Conservation (phyloP, 2,113 vertebrate species). For the Trogon melanurus region DNA sequence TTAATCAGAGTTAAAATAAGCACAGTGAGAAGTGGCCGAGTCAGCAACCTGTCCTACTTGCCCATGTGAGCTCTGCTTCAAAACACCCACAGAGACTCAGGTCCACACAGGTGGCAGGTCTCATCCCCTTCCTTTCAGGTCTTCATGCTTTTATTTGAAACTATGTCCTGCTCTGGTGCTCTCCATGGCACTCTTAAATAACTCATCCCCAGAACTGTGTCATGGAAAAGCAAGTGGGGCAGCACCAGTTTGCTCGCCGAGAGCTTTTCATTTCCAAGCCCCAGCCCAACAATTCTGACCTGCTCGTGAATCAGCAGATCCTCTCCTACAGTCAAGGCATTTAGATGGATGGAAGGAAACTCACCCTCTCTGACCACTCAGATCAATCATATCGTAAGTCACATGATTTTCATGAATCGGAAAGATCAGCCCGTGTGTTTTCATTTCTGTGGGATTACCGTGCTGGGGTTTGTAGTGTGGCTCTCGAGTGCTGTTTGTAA, state of each 20-base stretch:
- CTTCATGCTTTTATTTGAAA: neutral
- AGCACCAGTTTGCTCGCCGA: fast-evolving
- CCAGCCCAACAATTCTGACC: neutral
- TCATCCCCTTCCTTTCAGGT: neutral
- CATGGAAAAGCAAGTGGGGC: neutral
- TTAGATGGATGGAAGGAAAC: neutral
- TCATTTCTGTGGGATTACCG: neutral
- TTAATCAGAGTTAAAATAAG: neutral
- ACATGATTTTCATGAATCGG: neutral
- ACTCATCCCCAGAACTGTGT: neutral
- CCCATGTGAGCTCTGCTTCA: neutral
- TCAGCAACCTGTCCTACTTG: neutral
- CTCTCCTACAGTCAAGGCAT: neutral
- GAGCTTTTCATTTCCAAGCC: neutral
- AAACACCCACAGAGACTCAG: neutral
- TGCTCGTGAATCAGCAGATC: neutral
- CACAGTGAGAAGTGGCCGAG: neutral
- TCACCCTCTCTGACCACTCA: neutral
- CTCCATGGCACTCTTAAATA: neutral
- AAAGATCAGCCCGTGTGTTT: neutral
- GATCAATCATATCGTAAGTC: neutral
- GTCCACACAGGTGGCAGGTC: neutral
- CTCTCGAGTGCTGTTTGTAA: neutral
- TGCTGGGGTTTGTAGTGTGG: neutral
- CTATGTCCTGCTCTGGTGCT: neutral